phyloP scores from a whole-genome alignment of 2,888 invertebrate genomes.

The Drosophila neonasuta region DNA sequence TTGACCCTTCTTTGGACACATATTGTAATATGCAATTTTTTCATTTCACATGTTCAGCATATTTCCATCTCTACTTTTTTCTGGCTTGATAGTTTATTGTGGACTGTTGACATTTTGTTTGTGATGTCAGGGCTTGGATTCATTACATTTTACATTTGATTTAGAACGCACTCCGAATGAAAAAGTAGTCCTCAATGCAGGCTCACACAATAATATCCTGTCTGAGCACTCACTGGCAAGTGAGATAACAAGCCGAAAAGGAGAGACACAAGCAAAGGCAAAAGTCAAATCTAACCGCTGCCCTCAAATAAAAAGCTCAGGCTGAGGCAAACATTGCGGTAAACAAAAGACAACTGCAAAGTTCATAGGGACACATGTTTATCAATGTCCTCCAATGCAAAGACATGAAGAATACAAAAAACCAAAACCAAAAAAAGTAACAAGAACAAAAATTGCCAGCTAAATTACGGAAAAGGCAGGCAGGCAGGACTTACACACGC shows the following conservation, averaged over 20 bases:
- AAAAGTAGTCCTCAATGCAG: slow-evolving; percentile 16
- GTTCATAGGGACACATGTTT: slow-evolving; percentile 62
- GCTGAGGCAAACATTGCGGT: slow-evolving; percentile 55
- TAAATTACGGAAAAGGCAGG: slow-evolving; percentile 43
- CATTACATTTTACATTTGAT: slow-evolving; percentile 59
- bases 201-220: slow-evolving; percentile 57
- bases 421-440: slow-evolving; percentile 3
- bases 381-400: slow-evolving; percentile 50
- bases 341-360: slow-evolving; percentile 63
- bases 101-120: slow-evolving; percentile 4
- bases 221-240: slow-evolving; percentile 47
- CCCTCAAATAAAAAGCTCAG: slow-evolving; percentile 54
- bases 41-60: background rate
- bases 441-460: slow-evolving; percentile 31
- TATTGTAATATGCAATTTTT: background rate
- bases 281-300: slow-evolving; percentile 31
- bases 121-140: slow-evolving; percentile 26
- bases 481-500: slow-evolving; percentile 39
- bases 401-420: slow-evolving; percentile 18
- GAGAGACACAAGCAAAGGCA: slow-evolving; percentile 12
- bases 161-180: slow-evolving; percentile 45
- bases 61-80: slow-evolving; percentile 4
- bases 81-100: slow-evolving; percentile 4
- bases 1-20: background rate
- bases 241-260: slow-evolving; percentile 37